Percentiles rank a stretch among this genome's conserved stretches.
Conservation (phyloP, 2,888 invertebrate species). For the Oscheius sp. region DNA sequence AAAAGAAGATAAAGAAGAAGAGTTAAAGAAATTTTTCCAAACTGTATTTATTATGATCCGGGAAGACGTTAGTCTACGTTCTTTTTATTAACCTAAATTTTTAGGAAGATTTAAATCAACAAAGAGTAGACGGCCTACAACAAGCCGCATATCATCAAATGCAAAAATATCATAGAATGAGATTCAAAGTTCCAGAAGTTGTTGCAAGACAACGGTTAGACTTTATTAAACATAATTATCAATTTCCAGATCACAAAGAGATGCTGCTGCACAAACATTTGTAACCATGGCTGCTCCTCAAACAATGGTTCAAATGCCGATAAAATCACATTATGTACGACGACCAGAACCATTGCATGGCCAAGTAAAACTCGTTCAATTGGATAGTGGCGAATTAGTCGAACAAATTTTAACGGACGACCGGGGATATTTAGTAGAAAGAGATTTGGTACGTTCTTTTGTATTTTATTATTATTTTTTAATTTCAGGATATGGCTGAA, state of each 20-base stretch:
- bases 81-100: neutral
- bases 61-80: conserved; percentile 27
- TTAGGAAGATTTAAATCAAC: conserved; percentile 31
- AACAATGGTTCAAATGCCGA: conserved; percentile 31
- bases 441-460: conserved; percentile 23
- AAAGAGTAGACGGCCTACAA: conserved; percentile 26
- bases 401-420: conserved; percentile 19
- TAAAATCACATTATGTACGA: neutral
- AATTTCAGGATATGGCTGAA: conserved; percentile 25
- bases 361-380: neutral
- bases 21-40: conserved; percentile 25
- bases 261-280: conserved; percentile 31
- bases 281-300: conserved; percentile 41
- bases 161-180: conserved; percentile 36
- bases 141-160: conserved; percentile 39
- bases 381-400: conserved; percentile 28
- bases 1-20: conserved; percentile 38
- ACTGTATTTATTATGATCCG: conserved; percentile 35
- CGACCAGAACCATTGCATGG: neutral
- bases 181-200: conserved; percentile 39
- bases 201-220: conserved; percentile 35
- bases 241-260: conserved; percentile 28
- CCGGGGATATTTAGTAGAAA: conserved; percentile 23
- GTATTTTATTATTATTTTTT: neutral
- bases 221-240: neutral